Conservation (phyloP, 2,888 invertebrate genomes). For the Calliscelio sp. region DNA sequence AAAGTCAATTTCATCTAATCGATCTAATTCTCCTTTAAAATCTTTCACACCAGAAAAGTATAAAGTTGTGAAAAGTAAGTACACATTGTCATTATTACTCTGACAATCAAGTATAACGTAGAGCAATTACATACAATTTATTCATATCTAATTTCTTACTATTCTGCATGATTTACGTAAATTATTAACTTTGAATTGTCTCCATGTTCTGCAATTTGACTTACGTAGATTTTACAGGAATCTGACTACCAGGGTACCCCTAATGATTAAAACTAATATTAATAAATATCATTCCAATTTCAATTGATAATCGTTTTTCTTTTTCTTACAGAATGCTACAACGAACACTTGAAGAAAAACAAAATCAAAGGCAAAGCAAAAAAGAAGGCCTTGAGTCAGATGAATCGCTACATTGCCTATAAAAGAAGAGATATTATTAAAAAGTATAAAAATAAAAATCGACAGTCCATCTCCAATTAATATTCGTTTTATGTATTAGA, state of each 20-base stretch:
- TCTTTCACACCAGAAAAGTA: neutral
- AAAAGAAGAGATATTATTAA: conserved; percentile 35
- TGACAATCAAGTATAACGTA: too few relatives aligned
- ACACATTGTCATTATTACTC: neutral
- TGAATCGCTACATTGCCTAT: conserved; percentile 8
- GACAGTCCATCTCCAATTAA: too few relatives aligned
- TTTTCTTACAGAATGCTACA: conserved; percentile 20
- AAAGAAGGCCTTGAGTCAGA: neutral
- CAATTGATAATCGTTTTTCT: too few relatives aligned
- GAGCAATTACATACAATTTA: neutral
- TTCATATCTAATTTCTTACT: neutral
- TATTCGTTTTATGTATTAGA: too few relatives aligned
- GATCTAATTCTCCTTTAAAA: neutral
- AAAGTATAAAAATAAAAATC: conserved; percentile 14
- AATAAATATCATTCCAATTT: too few relatives aligned
- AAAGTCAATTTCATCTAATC: too few relatives aligned
- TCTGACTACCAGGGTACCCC: too few relatives aligned
- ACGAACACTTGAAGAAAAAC: conserved; percentile 15
- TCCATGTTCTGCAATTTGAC: too few relatives aligned
- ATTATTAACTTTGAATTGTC: too few relatives aligned
- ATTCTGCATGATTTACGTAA: too few relatives aligned
- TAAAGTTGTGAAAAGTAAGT: conserved; percentile 11
- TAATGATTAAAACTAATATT: too few relatives aligned
- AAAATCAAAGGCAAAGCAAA: conserved; percentile 27
- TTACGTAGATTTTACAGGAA: too few relatives aligned